Conservation (phyloP, 2,797 vertebrate species). For the Lates japonicus region DNA sequence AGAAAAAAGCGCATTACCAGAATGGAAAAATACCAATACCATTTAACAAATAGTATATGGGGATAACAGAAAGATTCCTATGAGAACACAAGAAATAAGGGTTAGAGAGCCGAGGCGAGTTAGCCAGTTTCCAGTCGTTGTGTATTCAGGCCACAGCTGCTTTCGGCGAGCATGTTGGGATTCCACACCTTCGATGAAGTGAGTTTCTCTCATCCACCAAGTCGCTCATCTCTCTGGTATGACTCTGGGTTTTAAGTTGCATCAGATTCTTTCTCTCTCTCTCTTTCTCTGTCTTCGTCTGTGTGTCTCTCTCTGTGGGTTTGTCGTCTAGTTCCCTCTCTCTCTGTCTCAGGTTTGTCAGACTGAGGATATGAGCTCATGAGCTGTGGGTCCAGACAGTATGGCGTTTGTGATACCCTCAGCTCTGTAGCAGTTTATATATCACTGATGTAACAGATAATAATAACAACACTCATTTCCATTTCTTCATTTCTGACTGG, state of each 20-base stretch:
- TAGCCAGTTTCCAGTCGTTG: constrained; percentile 67
- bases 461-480: constrained; percentile 48
- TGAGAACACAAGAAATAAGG: constrained; percentile 52
- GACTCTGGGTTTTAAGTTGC: constrained; percentile 66
- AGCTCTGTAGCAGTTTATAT: constrained; percentile 46
- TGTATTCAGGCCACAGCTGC: constrained; percentile 76
- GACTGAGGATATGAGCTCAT: constrained; percentile 77
- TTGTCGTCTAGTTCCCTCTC: constrained; percentile 1
- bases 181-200: constrained; percentile 76
- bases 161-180: constrained; percentile 71
- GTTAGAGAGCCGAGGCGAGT: constrained; percentile 41
- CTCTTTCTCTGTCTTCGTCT: constrained; percentile 3
- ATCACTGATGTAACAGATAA: constrained; percentile 70
- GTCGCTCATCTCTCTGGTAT: constrained; percentile 77
- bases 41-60: constrained; percentile 57
- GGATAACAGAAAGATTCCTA: constrained; percentile 65
- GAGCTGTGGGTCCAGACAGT: constrained; percentile 56
- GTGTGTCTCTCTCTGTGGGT: constrained; percentile 13
- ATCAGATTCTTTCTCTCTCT: constrained; percentile 71
- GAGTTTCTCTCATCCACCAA: constrained; percentile 71
- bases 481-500: constrained; percentile 48
- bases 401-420: constrained; percentile 59
- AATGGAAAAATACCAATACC: constrained; percentile 53
- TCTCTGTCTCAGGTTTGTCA: constrained; percentile 52
- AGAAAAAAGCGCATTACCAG: constrained; percentile 36